A percentile compares a stretch with the other conserved stretches of the same genome.
phyloP scores from a whole-genome alignment of 2,113 vertebrate species.

The Microcebus jonahi region DNA sequence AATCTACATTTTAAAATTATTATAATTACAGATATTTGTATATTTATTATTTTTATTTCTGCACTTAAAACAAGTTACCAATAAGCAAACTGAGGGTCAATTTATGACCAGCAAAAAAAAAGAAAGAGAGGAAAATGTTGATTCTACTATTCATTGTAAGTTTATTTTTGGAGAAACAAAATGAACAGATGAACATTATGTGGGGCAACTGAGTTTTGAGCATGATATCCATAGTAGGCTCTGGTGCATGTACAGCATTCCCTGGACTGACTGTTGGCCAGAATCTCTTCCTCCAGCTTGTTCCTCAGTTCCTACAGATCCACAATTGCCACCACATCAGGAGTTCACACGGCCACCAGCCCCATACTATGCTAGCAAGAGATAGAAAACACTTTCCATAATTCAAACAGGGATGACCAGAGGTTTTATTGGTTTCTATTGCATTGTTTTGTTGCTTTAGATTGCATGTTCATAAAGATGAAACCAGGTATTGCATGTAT shows the following conservation, averaged over 20 bases:
- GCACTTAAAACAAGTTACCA: background rate
- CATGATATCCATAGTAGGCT: background rate
- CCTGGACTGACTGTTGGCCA: background rate
- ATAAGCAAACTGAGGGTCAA: background rate
- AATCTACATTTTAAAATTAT: background rate
- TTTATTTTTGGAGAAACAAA: constrained; percentile 10
- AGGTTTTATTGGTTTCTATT: background rate
- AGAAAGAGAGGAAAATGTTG: background rate
- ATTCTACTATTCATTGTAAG: background rate
- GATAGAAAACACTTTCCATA: background rate
- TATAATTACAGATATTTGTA: background rate
- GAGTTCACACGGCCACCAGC: background rate
- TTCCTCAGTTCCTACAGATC: background rate
- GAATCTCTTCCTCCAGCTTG: background rate
- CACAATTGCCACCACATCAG: background rate
- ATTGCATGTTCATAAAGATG: background rate
- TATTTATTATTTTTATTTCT: background rate
- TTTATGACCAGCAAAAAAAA: background rate
- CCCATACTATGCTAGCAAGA: background rate
- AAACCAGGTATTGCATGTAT: background rate
- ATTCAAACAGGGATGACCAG: background rate
- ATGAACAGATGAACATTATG: background rate
- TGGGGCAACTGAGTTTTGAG: background rate
- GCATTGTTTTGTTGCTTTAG: background rate
- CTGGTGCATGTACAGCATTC: too few relatives aligned